These are phyloP conservation scores for Cephalopholis sonnerati DNA, from an alignment of 2,113 vertebrate genomes.

Conservation along the genomic window DNA sequence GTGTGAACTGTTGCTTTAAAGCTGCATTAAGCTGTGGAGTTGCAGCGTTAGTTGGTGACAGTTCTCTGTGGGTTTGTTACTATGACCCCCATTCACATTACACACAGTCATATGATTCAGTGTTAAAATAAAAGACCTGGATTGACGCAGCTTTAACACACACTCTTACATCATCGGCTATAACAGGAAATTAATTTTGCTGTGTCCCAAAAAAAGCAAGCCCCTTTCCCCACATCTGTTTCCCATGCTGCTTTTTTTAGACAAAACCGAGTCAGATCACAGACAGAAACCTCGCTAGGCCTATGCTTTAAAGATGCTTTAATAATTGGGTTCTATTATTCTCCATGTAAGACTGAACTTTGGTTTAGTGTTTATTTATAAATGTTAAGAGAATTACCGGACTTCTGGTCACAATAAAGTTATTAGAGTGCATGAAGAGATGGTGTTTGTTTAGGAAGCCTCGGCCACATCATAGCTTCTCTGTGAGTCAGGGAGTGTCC, in stretches of 20 bases:
- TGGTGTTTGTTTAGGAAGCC: no score
- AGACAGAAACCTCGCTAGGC: background rate
- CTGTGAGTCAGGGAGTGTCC: constrained; percentile 9
- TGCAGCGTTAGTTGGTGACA: background rate
- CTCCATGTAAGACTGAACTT: background rate
- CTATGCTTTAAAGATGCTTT: background rate
- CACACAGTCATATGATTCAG: background rate
- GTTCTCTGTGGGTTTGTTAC: background rate
- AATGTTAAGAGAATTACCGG: no score
- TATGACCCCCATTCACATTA: background rate
- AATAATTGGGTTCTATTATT: background rate
- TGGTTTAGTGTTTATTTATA: no score
- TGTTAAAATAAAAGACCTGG: background rate
- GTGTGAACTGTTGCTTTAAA: no score
- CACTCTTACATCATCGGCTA: background rate
- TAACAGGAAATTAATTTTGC: background rate
- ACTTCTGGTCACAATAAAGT: no score
- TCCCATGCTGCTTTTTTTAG: background rate
- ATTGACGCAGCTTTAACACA: background rate
- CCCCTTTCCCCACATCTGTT: background rate
- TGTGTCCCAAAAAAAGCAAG: background rate
- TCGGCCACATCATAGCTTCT: no score
- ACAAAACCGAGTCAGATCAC: background rate
- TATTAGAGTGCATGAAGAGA: background rate
- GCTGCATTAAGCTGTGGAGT: background rate